A percentile compares a stretch with the other conserved stretches of the same genome.
Evolutionary conservation across 1,140 invertebrate genomes (phyloP).

Genomic region (Colletes latitarsis): DNA sequence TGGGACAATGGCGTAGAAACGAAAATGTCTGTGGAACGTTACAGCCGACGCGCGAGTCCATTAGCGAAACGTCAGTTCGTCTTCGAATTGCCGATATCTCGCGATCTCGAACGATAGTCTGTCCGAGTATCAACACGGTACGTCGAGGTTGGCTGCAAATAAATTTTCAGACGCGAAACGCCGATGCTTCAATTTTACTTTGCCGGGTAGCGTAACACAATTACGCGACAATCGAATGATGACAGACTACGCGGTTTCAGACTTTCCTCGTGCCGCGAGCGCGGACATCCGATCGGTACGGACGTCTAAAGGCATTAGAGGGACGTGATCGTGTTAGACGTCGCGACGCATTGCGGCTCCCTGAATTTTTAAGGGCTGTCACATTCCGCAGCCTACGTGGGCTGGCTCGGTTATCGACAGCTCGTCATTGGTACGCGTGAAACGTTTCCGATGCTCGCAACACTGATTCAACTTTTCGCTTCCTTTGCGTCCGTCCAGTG

Average conservation of each 20-base stretch:
- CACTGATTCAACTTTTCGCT: neutral
- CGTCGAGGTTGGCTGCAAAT: too few species aligned
- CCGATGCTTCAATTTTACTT: neutral
- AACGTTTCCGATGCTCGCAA: neutral
- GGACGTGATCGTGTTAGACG: slow-evolving; percentile 51
- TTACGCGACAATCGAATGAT: slow-evolving; percentile 43
- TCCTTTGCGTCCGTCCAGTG: neutral
- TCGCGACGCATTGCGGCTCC: slow-evolving; percentile 47
- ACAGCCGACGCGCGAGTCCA: too few species aligned
- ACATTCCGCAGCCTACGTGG: neutral
- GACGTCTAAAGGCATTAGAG: slow-evolving; percentile 35
- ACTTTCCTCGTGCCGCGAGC: neutral
- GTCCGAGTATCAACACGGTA: too few species aligned
- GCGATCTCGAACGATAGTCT: too few species aligned
- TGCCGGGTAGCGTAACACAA: neutral
- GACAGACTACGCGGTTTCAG: neutral
- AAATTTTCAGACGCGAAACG: too few species aligned
- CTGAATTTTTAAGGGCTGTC: slow-evolving; percentile 56
- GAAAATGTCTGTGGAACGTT: too few species aligned
- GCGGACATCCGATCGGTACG: slow-evolving; percentile 19
- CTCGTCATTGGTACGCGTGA: neutral
- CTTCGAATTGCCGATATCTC: too few species aligned
- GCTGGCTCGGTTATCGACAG: slow-evolving; percentile 26
- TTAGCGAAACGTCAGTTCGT: too few species aligned
- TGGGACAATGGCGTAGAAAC: too few species aligned